These are phyloP conservation scores for Schizaphis graminum DNA, from an alignment of 2,888 invertebrate species.

Conservation along the genomic window DNA sequence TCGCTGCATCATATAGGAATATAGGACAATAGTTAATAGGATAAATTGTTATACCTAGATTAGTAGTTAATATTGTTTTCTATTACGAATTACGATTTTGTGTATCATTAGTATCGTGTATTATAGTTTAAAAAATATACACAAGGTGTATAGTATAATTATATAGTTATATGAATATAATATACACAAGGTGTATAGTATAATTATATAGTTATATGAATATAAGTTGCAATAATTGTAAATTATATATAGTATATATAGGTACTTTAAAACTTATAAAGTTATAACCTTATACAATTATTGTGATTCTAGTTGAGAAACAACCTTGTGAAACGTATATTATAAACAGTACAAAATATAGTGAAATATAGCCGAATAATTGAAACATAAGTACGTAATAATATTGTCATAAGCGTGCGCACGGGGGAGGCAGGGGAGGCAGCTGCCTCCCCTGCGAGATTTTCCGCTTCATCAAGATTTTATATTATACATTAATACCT, in stretches of 20 bases:
- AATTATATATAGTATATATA: not conserved
- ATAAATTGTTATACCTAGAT: not conserved
- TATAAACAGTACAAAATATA: not conserved
- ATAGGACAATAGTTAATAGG: slow-evolving; percentile 7
- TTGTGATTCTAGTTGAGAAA: not conserved
- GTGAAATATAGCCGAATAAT: not conserved
- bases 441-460: too few species aligned
- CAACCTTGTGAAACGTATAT: not conserved
- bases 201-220: not conserved
- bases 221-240: not conserved
- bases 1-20: not conserved
- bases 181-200: not conserved
- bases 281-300: not conserved
- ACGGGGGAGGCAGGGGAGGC: too few species aligned
- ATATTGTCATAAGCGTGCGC: too few species aligned
- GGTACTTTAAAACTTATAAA: not conserved
- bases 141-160: not conserved
- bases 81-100: not conserved
- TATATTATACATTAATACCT: too few species aligned
- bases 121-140: not conserved
- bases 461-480: too few species aligned
- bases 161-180: not conserved
- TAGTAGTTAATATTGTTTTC: not conserved
- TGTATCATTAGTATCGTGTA: not conserved
- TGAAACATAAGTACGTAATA: not conserved